Evolutionary conservation across 2,888 invertebrate genomes (phyloP).

Genomic region (Ochropacha duplaris): DNA sequence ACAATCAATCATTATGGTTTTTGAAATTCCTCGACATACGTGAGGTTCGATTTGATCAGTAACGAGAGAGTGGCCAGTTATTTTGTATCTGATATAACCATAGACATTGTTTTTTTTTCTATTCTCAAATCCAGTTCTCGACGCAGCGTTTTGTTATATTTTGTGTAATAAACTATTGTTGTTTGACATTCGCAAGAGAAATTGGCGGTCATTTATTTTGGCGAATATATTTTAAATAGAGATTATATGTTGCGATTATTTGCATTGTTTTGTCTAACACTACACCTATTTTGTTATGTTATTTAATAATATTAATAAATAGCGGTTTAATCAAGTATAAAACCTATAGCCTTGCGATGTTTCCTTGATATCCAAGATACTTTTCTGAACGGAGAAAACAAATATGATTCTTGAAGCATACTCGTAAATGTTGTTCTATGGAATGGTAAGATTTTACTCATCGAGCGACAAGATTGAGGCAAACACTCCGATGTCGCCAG

Average conservation of each 20-base stretch:
- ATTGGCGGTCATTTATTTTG: slow-evolving; percentile 5
- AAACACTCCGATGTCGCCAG: slow-evolving; percentile 51
- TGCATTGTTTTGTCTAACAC: neutral
- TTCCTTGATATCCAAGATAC: neutral
- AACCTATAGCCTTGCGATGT: too few species aligned
- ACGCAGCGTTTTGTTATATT: slow-evolving; percentile 28
- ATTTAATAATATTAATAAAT: too few species aligned
- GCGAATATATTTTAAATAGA: slow-evolving; percentile 26
- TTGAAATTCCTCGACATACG: slow-evolving; percentile 72
- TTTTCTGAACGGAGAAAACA: slow-evolving; percentile 22
- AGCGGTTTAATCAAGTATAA: too few species aligned
- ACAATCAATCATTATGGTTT: slow-evolving; percentile 81
- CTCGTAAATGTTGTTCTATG: slow-evolving; percentile 42
- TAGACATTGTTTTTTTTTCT: slow-evolving; percentile 28
- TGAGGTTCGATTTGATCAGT: slow-evolving; percentile 68
- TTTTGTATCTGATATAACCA: slow-evolving; percentile 5
- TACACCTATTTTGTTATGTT: neutral
- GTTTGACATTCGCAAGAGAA: slow-evolving; percentile 1
- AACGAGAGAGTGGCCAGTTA: slow-evolving; percentile 54
- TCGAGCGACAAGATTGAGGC: slow-evolving; percentile 41
- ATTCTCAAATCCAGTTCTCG: slow-evolving; percentile 34
- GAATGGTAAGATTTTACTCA: slow-evolving; percentile 47
- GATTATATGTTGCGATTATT: slow-evolving; percentile 25
- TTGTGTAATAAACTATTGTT: slow-evolving; percentile 23
- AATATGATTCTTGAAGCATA: slow-evolving; percentile 30